Percentiles rank a stretch among this genome's conserved stretches.
Evolutionary conservation across 2,113 vertebrate species (phyloP).

Genomic region (Corvus moneduloides): DNA sequence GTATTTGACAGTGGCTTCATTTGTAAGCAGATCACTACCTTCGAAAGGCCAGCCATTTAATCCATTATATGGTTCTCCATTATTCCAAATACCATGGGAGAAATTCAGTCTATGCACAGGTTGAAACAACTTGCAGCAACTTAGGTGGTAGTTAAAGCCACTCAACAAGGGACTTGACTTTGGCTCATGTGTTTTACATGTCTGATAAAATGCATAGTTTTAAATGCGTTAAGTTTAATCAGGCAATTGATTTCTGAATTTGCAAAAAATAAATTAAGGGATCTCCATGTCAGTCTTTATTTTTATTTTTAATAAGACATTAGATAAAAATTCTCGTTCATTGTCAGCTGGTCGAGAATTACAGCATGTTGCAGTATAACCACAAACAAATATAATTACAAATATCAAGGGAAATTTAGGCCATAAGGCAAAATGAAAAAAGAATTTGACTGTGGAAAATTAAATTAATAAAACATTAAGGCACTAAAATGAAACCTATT

Average conservation of each 20-base stretch:
- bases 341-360: constrained; percentile 8
- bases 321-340: not conserved
- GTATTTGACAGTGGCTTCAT: not conserved
- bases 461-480: constrained; percentile 67
- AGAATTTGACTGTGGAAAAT: constrained; percentile 35
- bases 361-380: constrained; percentile 27
- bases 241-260: not conserved
- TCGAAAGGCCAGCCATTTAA: not conserved
- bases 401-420: constrained; percentile 56
- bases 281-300: not conserved
- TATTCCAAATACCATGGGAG: not conserved
- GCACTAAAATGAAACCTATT: constrained; percentile 1
- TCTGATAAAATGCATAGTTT: not conserved
- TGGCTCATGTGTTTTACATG: not conserved
- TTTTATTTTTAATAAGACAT: not conserved
- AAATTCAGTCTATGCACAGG: not conserved
- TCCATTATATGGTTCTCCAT: not conserved
- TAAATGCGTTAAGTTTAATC: not conserved
- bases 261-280: not conserved
- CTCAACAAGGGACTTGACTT: not conserved
- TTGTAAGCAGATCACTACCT: not conserved
- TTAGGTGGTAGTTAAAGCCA: not conserved
- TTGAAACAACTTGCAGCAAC: not conserved
- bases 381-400: constrained; percentile 51
- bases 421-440: constrained; percentile 47